These are phyloP conservation scores for Leucophenga montana DNA, from an alignment of 2,888 invertebrate genomes.

Conservation along the genomic window DNA sequence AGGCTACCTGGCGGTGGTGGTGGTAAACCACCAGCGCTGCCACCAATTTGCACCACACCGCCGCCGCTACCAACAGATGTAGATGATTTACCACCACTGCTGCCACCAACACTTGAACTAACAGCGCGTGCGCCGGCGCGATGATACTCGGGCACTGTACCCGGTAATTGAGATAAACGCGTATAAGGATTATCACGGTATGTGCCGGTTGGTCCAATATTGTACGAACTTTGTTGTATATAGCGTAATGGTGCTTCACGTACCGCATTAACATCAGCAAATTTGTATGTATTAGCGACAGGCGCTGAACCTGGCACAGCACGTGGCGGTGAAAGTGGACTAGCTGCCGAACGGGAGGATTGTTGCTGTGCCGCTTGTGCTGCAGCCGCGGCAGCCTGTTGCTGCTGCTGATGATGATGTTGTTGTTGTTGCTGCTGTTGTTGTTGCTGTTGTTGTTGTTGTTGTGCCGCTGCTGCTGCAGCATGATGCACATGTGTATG, in stretches of 20 bases:
- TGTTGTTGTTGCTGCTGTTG: conserved; percentile 59
- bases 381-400: conserved; percentile 58
- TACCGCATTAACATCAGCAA: conserved; percentile 67
- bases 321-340: conserved; percentile 72
- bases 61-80: conserved; percentile 36
- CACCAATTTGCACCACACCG: conserved; percentile 56
- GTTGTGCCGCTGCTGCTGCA: conserved; percentile 56
- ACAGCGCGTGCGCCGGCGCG: conserved; percentile 59
- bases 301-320: conserved; percentile 66
- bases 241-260: conserved; percentile 71
- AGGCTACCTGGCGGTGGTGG: conserved; percentile 57
- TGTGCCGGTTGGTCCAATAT: conserved; percentile 67
- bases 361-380: conserved; percentile 59
- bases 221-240: conserved; percentile 71
- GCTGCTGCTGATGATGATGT: conserved; percentile 59
- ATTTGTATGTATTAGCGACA: conserved; percentile 70
- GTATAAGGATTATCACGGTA: conserved; percentile 72
- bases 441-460: conserved; percentile 54
- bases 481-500: conserved; percentile 32
- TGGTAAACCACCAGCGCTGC: conserved; percentile 47
- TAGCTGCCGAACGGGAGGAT: conserved; percentile 71
- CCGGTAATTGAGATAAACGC: conserved; percentile 70
- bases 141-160: conserved; percentile 66
- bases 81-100: conserved; percentile 50
- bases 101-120: conserved; percentile 33